phyloP scores from a whole-genome alignment of 2,113 vertebrate genomes.

The Phaethornis superciliosus region DNA sequence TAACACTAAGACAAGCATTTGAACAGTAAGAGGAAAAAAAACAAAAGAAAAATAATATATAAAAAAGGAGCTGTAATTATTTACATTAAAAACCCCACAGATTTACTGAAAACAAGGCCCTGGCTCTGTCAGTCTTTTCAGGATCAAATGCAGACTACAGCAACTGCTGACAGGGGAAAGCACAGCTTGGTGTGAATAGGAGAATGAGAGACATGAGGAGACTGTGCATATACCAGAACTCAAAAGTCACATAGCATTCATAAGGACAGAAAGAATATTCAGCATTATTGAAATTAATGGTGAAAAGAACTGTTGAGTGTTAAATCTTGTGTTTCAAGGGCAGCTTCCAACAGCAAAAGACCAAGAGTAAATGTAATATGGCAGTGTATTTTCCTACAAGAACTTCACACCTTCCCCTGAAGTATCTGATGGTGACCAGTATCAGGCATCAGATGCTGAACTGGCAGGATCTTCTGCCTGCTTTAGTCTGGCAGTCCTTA shows the following conservation, averaged over 20 bases:
- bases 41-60: no score
- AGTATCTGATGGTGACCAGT: not conserved
- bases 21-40: not conserved
- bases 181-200: not conserved
- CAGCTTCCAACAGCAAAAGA: not conserved
- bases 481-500: slow-evolving; percentile 3
- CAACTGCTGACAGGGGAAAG: not conserved
- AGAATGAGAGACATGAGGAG: not conserved
- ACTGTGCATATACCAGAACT: not conserved
- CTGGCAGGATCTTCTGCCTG: not conserved
- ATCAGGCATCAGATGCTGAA: not conserved
- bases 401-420: not conserved
- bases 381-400: not conserved
- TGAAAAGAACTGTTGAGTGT: not conserved
- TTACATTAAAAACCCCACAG: not conserved
- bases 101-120: not conserved
- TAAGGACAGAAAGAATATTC: not conserved
- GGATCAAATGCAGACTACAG: not conserved
- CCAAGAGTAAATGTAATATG: not conserved
- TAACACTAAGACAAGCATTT: not conserved
- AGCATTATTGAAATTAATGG: not conserved
- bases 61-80: not conserved
- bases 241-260: not conserved
- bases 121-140: not conserved
- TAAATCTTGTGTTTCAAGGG: not conserved